Evolutionary conservation across 1,140 invertebrate species (phyloP).

Genomic region (Chrysomallon squamiferum): DNA sequence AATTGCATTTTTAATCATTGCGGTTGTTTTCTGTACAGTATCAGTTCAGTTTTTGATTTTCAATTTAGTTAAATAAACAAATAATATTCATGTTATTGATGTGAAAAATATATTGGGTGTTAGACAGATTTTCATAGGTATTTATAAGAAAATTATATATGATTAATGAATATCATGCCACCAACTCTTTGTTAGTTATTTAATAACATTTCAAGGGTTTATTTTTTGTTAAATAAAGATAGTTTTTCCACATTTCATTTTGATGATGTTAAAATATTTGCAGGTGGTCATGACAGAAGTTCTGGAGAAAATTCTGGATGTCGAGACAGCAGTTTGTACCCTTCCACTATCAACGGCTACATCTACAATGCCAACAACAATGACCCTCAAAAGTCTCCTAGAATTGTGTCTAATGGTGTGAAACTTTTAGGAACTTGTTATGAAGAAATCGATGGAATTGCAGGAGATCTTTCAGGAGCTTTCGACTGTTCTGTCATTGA

Average conservation of each 20-base stretch:
- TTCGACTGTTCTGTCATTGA: conserved; percentile 55
- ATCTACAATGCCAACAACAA: conserved; percentile 16
- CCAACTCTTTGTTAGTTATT: not conserved
- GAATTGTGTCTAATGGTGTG: conserved; percentile 12
- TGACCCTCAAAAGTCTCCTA: conserved; percentile 11
- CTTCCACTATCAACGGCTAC: conserved; percentile 20
- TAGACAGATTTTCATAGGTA: too few species aligned
- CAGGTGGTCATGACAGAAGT: conserved; percentile 2
- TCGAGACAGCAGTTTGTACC: conserved; percentile 10
- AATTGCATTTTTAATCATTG: too few species aligned
- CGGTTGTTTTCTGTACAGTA: too few species aligned
- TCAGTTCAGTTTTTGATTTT: too few species aligned
- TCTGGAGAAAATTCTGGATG: conserved; percentile 4
- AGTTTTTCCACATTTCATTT: too few species aligned
- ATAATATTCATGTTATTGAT: too few species aligned
- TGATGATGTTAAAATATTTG: too few species aligned
- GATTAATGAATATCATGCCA: too few species aligned
- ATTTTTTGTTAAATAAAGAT: not conserved
- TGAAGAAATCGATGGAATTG: conserved; percentile 62
- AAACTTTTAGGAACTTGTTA: conserved; percentile 5
- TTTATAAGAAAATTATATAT: too few species aligned
- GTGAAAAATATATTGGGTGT: too few species aligned
- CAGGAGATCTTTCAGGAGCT: conserved; percentile 69
- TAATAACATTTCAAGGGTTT: not conserved
- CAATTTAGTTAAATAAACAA: too few species aligned